A percentile compares a stretch with the other conserved stretches of the same genome.
Conservation (phyloP, 2,113 vertebrate genomes). For the Grantiella picta region DNA sequence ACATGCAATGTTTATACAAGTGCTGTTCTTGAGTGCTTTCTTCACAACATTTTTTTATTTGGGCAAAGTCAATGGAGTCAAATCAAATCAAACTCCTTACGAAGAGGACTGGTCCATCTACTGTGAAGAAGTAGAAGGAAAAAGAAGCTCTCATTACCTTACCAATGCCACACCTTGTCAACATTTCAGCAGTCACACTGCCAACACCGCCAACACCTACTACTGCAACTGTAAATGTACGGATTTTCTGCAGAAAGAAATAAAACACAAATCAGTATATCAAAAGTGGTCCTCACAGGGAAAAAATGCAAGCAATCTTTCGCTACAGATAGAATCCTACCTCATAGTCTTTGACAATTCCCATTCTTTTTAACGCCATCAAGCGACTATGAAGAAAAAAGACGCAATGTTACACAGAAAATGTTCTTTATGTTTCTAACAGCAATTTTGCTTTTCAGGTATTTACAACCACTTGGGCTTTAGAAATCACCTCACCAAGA, state of each 20-base stretch:
- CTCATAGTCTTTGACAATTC: conserved; percentile 96
- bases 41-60: background rate
- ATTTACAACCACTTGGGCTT: background rate
- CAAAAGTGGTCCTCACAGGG: background rate
- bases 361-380: conserved; percentile 98
- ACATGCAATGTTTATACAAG: background rate
- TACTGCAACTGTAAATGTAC: conserved; percentile 87
- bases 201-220: conserved; percentile 96
- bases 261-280: background rate
- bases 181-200: conserved; percentile 98
- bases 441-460: background rate
- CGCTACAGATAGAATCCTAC: conserved; percentile 64
- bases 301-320: background rate
- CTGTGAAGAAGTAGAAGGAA: background rate
- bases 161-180: conserved; percentile 98
- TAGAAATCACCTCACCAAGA: background rate
- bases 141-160: conserved; percentile 88
- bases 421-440: background rate
- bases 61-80: background rate
- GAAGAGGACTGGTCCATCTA: background rate
- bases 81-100: background rate
- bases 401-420: background rate
- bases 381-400: conserved; percentile 79
- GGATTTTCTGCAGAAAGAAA: conserved; percentile 85
- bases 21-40: background rate